Conservation (phyloP, 2,888 invertebrate species). For the Dryomyza anilis region DNA sequence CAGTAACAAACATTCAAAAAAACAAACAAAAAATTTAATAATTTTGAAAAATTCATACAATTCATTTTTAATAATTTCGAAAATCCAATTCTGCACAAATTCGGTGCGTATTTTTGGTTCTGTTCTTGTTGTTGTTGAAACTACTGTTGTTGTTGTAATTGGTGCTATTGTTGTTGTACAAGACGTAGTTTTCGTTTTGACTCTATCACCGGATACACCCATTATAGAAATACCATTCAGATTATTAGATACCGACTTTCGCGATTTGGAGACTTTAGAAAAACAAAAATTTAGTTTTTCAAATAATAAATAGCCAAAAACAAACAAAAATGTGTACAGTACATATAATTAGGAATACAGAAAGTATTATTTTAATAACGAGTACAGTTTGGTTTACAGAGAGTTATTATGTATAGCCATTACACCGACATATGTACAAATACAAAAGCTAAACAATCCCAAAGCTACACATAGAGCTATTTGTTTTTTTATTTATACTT, state of each 20-base stretch:
- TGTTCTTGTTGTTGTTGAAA: neutral
- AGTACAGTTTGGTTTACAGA: too few relatives aligned
- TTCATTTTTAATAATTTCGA: neutral
- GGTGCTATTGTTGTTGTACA: neutral
- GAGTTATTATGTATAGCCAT: too few relatives aligned
- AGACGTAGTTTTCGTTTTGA: neutral
- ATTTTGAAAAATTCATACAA: too few relatives aligned
- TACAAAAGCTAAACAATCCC: too few relatives aligned
- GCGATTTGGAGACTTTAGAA: neutral
- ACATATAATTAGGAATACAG: too few relatives aligned
- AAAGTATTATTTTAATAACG: too few relatives aligned
- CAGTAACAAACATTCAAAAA: neutral
- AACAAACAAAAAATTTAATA: neutral
- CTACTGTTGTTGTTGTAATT: neutral
- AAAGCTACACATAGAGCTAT: too few relatives aligned
- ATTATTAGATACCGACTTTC: neutral
- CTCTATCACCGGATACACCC: conserved; percentile 12
- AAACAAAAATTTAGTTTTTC: too few relatives aligned
- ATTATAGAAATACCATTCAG: conserved; percentile 15
- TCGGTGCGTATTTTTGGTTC: conserved; percentile 59
- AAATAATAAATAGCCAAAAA: too few relatives aligned
- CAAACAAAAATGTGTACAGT: too few relatives aligned
- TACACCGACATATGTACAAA: too few relatives aligned
- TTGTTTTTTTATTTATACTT: too few relatives aligned
- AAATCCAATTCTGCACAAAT: conserved; percentile 66